A percentile compares a stretch with the other conserved stretches of the same genome.
phyloP scores from a whole-genome alignment of 2,797 vertebrate species.

The Channallabes apus region DNA sequence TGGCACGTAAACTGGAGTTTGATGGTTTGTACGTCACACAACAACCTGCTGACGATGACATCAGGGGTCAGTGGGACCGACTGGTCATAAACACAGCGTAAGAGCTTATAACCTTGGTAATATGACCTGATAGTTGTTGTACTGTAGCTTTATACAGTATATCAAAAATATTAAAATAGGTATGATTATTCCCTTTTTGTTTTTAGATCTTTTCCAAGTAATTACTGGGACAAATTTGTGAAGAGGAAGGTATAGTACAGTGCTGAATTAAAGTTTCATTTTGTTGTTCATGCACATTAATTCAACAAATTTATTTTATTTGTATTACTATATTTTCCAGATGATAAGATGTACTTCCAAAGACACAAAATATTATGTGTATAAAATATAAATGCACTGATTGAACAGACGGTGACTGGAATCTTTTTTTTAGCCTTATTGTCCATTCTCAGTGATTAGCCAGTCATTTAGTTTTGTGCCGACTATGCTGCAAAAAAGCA shows the following conservation, averaged over 20 bases:
- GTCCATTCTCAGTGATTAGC: too few species aligned
- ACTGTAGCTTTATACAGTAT: neutral
- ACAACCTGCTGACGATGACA: conserved; percentile 90
- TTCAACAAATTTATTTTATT: neutral
- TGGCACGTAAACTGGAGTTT: conserved; percentile 89
- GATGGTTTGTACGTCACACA: conserved; percentile 87
- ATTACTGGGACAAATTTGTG: conserved; percentile 83
- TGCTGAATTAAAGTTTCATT: neutral
- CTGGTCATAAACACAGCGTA: conserved; percentile 90
- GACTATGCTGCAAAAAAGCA: too few species aligned
- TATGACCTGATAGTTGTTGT: neutral
- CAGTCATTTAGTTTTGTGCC: too few species aligned
- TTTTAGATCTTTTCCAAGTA: conserved; percentile 76
- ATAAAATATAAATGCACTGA: too few species aligned
- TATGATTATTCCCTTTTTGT: conserved; percentile 1
- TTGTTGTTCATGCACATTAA: neutral
- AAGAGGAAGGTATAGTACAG: conserved; percentile 74
- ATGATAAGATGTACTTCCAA: neutral
- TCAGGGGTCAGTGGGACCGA: conserved; percentile 94
- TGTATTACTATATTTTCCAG: neutral
- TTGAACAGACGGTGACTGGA: too few species aligned
- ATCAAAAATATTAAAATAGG: neutral
- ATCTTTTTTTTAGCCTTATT: too few species aligned
- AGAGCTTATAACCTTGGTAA: conserved; percentile 54
- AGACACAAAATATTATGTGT: too few species aligned